Conservation (phyloP, 2,888 invertebrate genomes). For the Scaptomyza caliginosa region DNA sequence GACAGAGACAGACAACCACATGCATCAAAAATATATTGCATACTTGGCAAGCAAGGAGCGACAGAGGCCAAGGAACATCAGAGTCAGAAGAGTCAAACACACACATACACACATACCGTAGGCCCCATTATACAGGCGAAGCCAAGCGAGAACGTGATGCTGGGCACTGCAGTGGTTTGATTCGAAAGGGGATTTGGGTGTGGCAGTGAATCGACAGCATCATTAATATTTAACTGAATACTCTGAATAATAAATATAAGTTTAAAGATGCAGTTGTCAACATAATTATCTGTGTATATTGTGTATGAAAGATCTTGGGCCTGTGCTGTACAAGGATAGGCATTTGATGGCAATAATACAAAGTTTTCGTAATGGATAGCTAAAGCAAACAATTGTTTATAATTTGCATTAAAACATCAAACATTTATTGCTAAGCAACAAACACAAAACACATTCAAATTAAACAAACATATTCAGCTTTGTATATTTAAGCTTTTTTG, state of each 20-base stretch:
- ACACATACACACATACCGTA: constrained; percentile 13
- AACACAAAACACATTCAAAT: neutral
- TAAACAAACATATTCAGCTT: neutral
- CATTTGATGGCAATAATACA: no score
- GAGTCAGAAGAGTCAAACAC: constrained; percentile 7
- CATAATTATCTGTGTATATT: constrained; percentile 29
- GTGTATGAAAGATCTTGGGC: no score
- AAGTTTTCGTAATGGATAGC: no score
- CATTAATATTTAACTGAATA: constrained; percentile 41
- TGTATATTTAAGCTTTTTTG: no score
- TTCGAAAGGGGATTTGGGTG: constrained; percentile 19
- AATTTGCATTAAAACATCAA: neutral
- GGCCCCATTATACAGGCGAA: constrained; percentile 40
- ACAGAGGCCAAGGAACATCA: constrained; percentile 29
- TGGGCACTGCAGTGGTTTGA: neutral
- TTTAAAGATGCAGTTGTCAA: constrained; percentile 26
- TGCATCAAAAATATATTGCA: constrained; percentile 69
- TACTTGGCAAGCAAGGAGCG: constrained; percentile 50
- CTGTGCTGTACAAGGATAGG: no score
- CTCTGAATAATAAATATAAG: constrained; percentile 8
- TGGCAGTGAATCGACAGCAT: constrained; percentile 18
- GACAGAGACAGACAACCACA: constrained; percentile 2
- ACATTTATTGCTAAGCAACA: neutral
- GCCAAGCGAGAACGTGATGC: constrained; percentile 54
- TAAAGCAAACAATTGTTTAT: no score